Evolutionary conservation across 2,888 invertebrate genomes (phyloP), one percentile per base, ranked within the genome.

Genomic region (Sclerodermus sp.): DNA sequence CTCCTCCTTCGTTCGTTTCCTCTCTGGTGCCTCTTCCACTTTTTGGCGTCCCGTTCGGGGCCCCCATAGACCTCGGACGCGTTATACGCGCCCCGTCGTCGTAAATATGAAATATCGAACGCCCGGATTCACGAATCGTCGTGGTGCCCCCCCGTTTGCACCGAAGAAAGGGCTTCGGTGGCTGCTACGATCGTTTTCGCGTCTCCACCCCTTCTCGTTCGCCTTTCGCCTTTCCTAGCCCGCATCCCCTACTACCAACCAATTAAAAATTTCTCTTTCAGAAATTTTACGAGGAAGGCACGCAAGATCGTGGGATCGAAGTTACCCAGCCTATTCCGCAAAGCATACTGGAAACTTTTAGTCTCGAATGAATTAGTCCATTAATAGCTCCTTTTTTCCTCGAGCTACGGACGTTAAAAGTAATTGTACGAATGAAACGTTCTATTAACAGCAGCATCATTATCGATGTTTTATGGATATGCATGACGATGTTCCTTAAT

Each of bases 21-120:
- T 50, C 47, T 38, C 52, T 44, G 40, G n/a, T n/a, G n/a, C n/a
- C n/a, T 43, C 46, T 17, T 23, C 23, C 4, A 23, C 23, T 23
- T 23, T 23, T 23, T 23, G 34, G 34, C 34, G n/a, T 34, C 34
- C 10, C 34, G 34, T 34, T 34, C 34, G 60, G 58, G 58, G 53
- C 38, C 47, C 13, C 10, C 32, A 32, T 40, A 30, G 31, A 40
- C 30, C 34, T 32, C n/a, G 43, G 17, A 12, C 14, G 18, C 41
- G 41, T 67, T 69, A 60, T 65, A 64, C 61, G 59, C 61, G 61
- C 64, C 65, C 64, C 69, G 70, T 70, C 74, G 67, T 77, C 76
- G 73, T 77, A 76, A 77, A 76, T 75, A 75, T 77, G 73, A 77
- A 77, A 76, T 77, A 77, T 75, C 71, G 73, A 74, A 73, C 23